phyloP scores from a whole-genome alignment of 2,888 invertebrate species.

The Rhingia campestris region DNA sequence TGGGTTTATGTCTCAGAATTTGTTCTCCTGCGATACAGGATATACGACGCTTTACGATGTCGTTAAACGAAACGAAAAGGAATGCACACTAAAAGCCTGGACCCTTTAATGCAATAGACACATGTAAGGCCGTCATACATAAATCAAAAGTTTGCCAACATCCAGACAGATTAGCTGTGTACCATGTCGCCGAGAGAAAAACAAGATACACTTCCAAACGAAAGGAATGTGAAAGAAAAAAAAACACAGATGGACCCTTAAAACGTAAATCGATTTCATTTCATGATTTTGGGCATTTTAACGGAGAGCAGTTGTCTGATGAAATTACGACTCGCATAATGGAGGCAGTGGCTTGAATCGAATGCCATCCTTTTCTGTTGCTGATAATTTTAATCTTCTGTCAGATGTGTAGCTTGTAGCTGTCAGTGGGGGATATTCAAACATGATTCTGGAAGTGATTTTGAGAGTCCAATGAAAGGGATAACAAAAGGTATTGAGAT shows the following conservation, averaged over 20 bases:
- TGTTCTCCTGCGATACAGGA: neutral
- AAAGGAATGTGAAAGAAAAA: slow-evolving; percentile 6
- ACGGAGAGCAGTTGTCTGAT: slow-evolving; percentile 36
- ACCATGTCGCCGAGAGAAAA: neutral
- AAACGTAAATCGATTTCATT: slow-evolving; percentile 42
- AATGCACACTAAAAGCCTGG: slow-evolving; percentile 10
- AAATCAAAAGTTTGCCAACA: slow-evolving; percentile 43
- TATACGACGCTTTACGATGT: slow-evolving; percentile 41
- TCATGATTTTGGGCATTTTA: slow-evolving; percentile 43
- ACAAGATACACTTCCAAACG: slow-evolving; percentile 7
- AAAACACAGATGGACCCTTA: slow-evolving; percentile 1
- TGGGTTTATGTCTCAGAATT: slow-evolving; percentile 4
- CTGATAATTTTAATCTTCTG: slow-evolving; percentile 47
- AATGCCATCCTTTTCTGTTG: neutral
- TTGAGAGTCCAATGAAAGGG: slow-evolving; percentile 48
- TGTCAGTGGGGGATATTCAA: slow-evolving; percentile 41
- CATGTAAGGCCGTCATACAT: slow-evolving; percentile 26
- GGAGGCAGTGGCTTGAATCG: slow-evolving; percentile 14
- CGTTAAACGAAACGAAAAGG: slow-evolving; percentile 39
- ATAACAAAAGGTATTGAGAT: slow-evolving; percentile 39
- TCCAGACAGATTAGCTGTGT: slow-evolving; percentile 36
- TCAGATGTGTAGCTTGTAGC: slow-evolving; percentile 21
- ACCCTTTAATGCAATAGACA: slow-evolving; percentile 31
- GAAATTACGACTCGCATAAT: slow-evolving; percentile 36
- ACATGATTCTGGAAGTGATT: slow-evolving; percentile 7